Conservation (phyloP, 2,797 vertebrate species). For the Oceanodroma leucorhoa region DNA sequence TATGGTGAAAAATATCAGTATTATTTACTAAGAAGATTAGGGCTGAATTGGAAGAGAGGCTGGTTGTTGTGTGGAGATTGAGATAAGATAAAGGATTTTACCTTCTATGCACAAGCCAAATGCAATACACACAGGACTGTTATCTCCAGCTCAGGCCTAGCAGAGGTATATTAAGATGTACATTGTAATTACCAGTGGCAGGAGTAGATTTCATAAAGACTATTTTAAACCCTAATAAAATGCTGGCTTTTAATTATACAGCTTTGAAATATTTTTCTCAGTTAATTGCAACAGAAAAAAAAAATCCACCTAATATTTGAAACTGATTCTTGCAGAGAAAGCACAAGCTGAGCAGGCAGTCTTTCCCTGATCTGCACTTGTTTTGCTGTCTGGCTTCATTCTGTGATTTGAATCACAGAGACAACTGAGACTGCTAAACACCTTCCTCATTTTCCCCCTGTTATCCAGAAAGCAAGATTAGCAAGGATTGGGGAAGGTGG, state of each 20-base stretch:
- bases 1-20: slow-evolving; percentile 96
- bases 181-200: slow-evolving; percentile 94
- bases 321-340: slow-evolving; percentile 78
- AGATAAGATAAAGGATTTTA: slow-evolving; percentile 95
- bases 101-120: slow-evolving; percentile 81
- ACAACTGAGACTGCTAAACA: slow-evolving; percentile 55
- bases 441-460: slow-evolving; percentile 1
- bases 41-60: slow-evolving; percentile 95
- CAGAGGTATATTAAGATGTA: slow-evolving; percentile 95
- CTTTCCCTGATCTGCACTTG: slow-evolving; percentile 43
- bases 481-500: slow-evolving; percentile 34
- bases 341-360: slow-evolving; percentile 30
- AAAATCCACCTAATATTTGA: slow-evolving; percentile 74
- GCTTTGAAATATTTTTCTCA: slow-evolving; percentile 81
- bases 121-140: slow-evolving; percentile 80
- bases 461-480: slow-evolving; percentile 69
- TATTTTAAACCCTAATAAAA: slow-evolving; percentile 82
- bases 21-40: slow-evolving; percentile 99
- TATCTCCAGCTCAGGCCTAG: slow-evolving; percentile 88
- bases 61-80: slow-evolving; percentile 95
- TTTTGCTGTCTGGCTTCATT: slow-evolving; percentile 64
- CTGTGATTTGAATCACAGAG: slow-evolving; percentile 57
- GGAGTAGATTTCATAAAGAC: slow-evolving; percentile 92
- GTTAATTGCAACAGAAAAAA: slow-evolving; percentile 78
- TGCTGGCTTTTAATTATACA: slow-evolving; percentile 78